Evolutionary conservation across 2,888 invertebrate genomes (phyloP).

Genomic region (Crocallis elinguaria): DNA sequence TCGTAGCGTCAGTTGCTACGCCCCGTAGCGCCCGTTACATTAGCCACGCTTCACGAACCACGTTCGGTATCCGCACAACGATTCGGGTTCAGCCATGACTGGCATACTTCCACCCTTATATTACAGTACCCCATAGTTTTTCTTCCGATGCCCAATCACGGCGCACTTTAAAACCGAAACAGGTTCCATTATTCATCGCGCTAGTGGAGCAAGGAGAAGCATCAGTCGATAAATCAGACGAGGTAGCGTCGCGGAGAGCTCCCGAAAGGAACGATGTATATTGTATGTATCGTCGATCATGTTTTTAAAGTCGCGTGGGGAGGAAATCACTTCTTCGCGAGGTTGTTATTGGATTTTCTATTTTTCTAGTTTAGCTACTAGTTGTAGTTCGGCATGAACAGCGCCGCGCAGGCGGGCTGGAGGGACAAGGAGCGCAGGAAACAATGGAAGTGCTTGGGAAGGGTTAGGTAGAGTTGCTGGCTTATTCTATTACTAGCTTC

Average conservation of each 20-base stretch:
- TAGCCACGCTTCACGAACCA: slow-evolving; percentile 4
- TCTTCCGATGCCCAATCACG: slow-evolving; percentile 7
- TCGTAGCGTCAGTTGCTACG: slow-evolving; percentile 3
- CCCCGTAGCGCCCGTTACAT: slow-evolving; percentile 4
- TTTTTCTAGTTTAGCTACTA: slow-evolving; percentile 42
- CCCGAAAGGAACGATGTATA: slow-evolving; percentile 36
- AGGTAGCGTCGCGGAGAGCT: slow-evolving; percentile 8
- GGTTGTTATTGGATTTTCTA: slow-evolving; percentile 65
- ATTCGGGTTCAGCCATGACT: slow-evolving; percentile 1
- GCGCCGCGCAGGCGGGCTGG: slow-evolving; percentile 13
- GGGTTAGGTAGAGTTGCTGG: too few relatives aligned
- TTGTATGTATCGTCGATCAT: slow-evolving; percentile 56
- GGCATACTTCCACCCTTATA: not conserved
- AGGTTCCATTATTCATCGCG: slow-evolving; percentile 27
- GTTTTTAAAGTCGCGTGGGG: slow-evolving; percentile 53
- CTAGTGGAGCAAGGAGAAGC: slow-evolving; percentile 10
- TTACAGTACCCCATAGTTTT: slow-evolving; percentile 3
- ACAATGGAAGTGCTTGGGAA: too few relatives aligned
- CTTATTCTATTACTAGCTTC: too few relatives aligned
- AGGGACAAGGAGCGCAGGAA: slow-evolving; percentile 31
- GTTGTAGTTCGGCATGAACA: slow-evolving; percentile 16
- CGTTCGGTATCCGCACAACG: not conserved
- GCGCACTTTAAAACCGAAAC: slow-evolving; percentile 11
- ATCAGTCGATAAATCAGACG: slow-evolving; percentile 26
- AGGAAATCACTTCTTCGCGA: slow-evolving; percentile 48